These are phyloP conservation scores for Diplolepis rosae DNA, from an alignment of 2,888 invertebrate genomes.

Conservation along the genomic window DNA sequence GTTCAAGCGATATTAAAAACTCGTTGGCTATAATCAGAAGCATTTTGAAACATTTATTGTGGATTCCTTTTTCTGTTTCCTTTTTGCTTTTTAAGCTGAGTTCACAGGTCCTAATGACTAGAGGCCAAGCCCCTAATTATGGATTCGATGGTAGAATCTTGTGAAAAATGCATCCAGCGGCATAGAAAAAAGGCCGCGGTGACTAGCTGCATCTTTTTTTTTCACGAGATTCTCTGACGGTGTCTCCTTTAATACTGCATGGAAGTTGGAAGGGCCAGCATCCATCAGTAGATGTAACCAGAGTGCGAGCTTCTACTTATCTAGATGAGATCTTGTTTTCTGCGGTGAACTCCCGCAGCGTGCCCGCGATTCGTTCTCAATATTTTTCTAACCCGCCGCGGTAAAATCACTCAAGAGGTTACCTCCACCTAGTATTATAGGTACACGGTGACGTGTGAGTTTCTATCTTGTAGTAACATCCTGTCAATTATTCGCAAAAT, in stretches of 20 bases:
- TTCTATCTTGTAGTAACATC: constrained; percentile 1
- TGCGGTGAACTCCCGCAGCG: constrained; percentile 62
- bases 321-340: constrained; percentile 73
- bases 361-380: constrained; percentile 64
- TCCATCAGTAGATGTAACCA: neutral
- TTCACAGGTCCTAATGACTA: too few relatives aligned
- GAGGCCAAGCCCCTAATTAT: constrained; percentile 19
- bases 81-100: too few relatives aligned
- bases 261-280: constrained; percentile 59
- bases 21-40: too few relatives aligned
- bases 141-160: constrained; percentile 14
- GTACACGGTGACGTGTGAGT: constrained; percentile 18
- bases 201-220: constrained; percentile 35
- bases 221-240: constrained; percentile 1
- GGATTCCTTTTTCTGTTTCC: too few relatives aligned
- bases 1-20: too few relatives aligned
- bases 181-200: constrained; percentile 34
- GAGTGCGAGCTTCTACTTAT: constrained; percentile 65
- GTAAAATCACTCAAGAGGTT: constrained; percentile 59
- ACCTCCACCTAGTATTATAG: constrained; percentile 11
- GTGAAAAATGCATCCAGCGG: constrained; percentile 20
- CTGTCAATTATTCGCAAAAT: constrained; percentile 17
- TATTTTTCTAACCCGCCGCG: constrained; percentile 56
- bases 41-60: too few relatives aligned
- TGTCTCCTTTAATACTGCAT: constrained; percentile 62